Base-by-base conservation (phyloP, 2,113 vertebrate genomes). In the Percina caprodes region DNA sequence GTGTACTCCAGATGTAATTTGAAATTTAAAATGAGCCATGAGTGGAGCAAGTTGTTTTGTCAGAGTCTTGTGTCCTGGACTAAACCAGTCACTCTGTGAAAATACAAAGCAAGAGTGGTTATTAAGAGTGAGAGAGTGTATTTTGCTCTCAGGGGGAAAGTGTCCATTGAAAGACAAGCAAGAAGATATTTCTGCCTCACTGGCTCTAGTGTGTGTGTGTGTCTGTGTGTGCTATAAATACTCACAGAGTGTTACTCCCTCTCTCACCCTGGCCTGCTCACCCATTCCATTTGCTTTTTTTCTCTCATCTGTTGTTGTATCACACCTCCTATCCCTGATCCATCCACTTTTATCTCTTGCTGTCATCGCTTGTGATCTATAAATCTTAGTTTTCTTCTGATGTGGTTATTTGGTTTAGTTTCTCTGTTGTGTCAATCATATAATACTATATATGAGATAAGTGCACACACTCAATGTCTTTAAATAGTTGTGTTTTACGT, bases 191-290 rank as follows among this genome's bases (percentile, higher is more conserved):
- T 93, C 82, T 92, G 87, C 82, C 73, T 92, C 89, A 80, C 81
- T 89, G 65, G 14, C 76, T 90, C 69, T 69, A 66, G 62, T 75
- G 68, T 83, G 78, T 72, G 76, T 61, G 54, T 65, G 65, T 77
- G 73, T 84, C 77, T 78, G 61, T 48, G 26, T 77, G 69, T 45
- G 71, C 90, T 92, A 92, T 91, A 91, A 92, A 93, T 89, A 92
- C 79, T 85, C 58, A 15, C 52, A 33, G 49, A 87, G 86, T 90
- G 84, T 88, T 90, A 87, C 86, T 87, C 80, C 61, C 76, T 81
- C 66, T 75, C 80, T 82, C 83, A 59, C 63, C 75, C 79, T 70
- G 65, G 72, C 84, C 68, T 71, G 61, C 79, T 88, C 77, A 48
- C 49, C 52, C 49, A 21, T 72, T 75, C 76, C 21, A 69, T 77